Evolutionary conservation across 64 coral and sea anemone genomes (phyloP), one percentile per base, ranked within the genome.

Genomic region (Exaiptasia diaphana): DNA sequence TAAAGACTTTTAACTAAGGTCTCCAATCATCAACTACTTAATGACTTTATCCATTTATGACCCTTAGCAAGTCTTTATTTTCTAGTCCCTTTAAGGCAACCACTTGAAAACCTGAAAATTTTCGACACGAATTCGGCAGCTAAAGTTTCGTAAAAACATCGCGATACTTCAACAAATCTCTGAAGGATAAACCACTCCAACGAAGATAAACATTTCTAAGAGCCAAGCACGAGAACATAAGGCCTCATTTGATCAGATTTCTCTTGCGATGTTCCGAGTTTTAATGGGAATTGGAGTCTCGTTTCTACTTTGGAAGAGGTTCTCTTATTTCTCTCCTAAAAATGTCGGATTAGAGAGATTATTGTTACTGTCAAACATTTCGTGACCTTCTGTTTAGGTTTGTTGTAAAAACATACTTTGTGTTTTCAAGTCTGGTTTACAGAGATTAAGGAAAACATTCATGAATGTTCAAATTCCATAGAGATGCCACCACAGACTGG

Each of bases 341-440:
- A 35, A 65, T 65, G 61, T 65, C 61, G 61, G 31, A 65, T 65
- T 65, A 65, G 22, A 2, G 33, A 65, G 61, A 65, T 65, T 65
- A 65, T 4, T 10, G 61, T 34, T n/a, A 17, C 29, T 65, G 61
- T 35, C 61, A 65, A 15, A 20, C 27, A 10, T 36, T 37, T 65
- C 61, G 32, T 65, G 61, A 65, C 61, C 61, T 65, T 13, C 32
- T 5, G 21, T 15, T 65, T 12, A 65, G 38, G 61, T 28, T 28
- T 65, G 15, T 24, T 38, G 27, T 65, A 35, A 65, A 65, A 65
- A 35, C 28, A 35, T 13, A 65, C 61, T 35, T 35, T 65, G n/a
- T n/a, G 61, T 65, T 65, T 65, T 65, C 30, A n/a, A 28, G 61
- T 35, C 61, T 65, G 38, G 61, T 65, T 65, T 65, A 65, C 61